These are phyloP conservation scores for Chondrosia reniformis DNA, from an alignment of 37 sponge, comb jelly and placozoan genomes.

Conservation along the genomic window DNA sequence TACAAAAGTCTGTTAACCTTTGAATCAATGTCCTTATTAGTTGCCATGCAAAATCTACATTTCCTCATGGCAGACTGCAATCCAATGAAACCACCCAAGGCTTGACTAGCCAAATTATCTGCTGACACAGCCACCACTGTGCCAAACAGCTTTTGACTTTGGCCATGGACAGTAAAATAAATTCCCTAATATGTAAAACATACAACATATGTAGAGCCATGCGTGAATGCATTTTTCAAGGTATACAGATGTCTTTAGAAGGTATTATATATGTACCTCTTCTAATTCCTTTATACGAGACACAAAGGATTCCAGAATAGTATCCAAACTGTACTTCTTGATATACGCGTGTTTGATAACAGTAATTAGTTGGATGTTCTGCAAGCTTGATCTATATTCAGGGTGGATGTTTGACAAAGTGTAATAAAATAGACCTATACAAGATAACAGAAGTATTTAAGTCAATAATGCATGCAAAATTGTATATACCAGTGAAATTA, in stretches of 20 bases:
- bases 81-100: constrained; percentile 41
- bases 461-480: no score
- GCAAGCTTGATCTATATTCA: constrained; percentile 24
- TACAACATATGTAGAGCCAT: no score
- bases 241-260: not conserved
- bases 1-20: constrained; percentile 23
- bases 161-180: constrained; percentile 10
- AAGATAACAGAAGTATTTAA: not conserved
- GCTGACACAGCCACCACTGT: constrained; percentile 38
- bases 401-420: constrained; percentile 39
- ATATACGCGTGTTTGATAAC: constrained; percentile 18
- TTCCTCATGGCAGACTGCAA: constrained; percentile 35
- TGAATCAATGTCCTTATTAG: constrained; percentile 17
- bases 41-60: constrained; percentile 45
- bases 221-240: constrained; percentile 4
- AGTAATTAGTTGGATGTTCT: constrained; percentile 34
- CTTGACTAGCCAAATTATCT: constrained; percentile 38
- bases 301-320: constrained; percentile 36
- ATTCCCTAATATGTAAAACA: constrained; percentile 32
- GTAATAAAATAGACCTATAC: constrained; percentile 51
- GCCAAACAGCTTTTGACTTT: constrained; percentile 13
- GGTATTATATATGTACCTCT: not conserved
- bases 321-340: constrained; percentile 25
- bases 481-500: no score
- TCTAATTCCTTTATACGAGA: not conserved